Percentiles rank a stretch among this genome's conserved stretches.
These are phyloP conservation scores for Papilio aristodemus DNA, from an alignment of 1,140 invertebrate species.

Conservation along the genomic window DNA sequence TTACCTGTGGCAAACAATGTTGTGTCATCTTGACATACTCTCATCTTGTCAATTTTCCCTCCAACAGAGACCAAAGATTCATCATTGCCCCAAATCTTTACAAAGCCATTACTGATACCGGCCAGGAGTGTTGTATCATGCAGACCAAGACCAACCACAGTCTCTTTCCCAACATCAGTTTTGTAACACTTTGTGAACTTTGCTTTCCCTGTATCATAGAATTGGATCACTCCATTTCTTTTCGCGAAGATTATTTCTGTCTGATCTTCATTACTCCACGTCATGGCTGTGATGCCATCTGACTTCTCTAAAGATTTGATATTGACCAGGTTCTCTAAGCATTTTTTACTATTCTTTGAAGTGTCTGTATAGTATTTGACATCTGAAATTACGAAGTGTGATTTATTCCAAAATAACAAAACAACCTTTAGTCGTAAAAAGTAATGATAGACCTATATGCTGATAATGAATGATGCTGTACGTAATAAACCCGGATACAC, in stretches of 20 bases:
- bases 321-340: conserved; percentile 76
- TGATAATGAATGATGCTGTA: too few relatives aligned
- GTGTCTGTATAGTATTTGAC: conserved; percentile 69
- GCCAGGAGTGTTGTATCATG: conserved; percentile 48
- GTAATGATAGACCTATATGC: too few relatives aligned
- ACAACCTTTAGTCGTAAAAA: too few relatives aligned
- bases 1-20: conserved; percentile 63
- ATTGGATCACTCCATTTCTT: conserved; percentile 55
- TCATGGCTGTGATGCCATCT: conserved; percentile 83
- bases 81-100: conserved; percentile 66
- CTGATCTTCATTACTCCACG: conserved; percentile 85
- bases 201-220: conserved; percentile 51
- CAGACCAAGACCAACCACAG: conserved; percentile 56
- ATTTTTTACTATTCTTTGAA: conserved; percentile 72
- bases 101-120: conserved; percentile 53
- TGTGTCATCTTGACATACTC: conserved; percentile 62
- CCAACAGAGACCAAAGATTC: conserved; percentile 50
- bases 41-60: conserved; percentile 69
- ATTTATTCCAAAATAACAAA: too few relatives aligned
- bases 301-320: conserved; percentile 77
- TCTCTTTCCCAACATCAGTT: conserved; percentile 53
- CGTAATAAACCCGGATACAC: too few relatives aligned
- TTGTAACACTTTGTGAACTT: conserved; percentile 54
- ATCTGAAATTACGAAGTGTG: conserved; percentile 56
- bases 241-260: conserved; percentile 85